Percentiles rank a stretch among this genome's conserved stretches.
These are phyloP conservation scores for Ennomos quercinarius DNA, from an alignment of 2,888 invertebrate genomes.

Conservation along the genomic window DNA sequence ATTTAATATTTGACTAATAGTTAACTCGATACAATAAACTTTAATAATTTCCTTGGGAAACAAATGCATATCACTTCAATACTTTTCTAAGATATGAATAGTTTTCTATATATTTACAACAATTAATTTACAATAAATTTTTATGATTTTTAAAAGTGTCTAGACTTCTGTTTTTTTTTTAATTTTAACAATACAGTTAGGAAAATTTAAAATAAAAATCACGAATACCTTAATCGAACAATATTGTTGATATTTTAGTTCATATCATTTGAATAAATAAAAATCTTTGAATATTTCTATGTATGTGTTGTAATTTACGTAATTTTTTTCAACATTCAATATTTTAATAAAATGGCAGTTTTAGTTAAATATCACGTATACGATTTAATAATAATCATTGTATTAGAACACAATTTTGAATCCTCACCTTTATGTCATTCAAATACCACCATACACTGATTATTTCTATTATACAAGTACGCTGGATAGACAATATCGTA, in stretches of 20 bases:
- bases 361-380: slow-evolving; percentile 71
- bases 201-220: background rate
- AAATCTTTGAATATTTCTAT: no score
- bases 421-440: slow-evolving; percentile 14
- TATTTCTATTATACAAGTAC: no score
- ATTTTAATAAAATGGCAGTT: slow-evolving; percentile 78
- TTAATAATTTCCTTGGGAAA: slow-evolving; percentile 83
- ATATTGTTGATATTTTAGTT: no score
- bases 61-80: slow-evolving; percentile 79
- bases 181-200: no score
- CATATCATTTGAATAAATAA: no score
- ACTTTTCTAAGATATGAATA: slow-evolving; percentile 82
- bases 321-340: slow-evolving; percentile 53
- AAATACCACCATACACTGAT: no score
- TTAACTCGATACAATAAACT: slow-evolving; percentile 78
- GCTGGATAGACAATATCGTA: no score
- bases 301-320: slow-evolving; percentile 38
- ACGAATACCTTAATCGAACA: no score
- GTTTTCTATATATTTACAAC: slow-evolving; percentile 54
- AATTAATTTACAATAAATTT: slow-evolving; percentile 28
- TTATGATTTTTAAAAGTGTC: slow-evolving; percentile 33
- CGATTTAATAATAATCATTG: slow-evolving; percentile 58
- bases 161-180: slow-evolving; percentile 22
- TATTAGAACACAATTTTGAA: slow-evolving; percentile 42
- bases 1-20: slow-evolving; percentile 67